Evolutionary conservation across 1,140 invertebrate species (phyloP), one percentile per base, ranked within the genome.

Genomic region (Asobara japonica): DNA sequence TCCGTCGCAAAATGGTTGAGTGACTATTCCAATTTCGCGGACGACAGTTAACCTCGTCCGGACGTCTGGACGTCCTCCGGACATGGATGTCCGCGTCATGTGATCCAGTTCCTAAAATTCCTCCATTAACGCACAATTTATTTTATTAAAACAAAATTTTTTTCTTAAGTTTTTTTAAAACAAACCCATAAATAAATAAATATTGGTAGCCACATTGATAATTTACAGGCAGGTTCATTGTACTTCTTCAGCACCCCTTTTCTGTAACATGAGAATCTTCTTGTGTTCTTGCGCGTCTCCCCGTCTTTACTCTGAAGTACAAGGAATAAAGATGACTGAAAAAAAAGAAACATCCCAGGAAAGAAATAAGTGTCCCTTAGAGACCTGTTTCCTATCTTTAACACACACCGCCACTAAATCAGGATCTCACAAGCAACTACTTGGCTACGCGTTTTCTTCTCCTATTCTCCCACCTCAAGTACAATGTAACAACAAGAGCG

Each of bases 241-340:
- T 56, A 56, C 51, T 56, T 25, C 51, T 25, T 56, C 51, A 56
- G 45, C 4, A 16, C 51, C n/a, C 51, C 51, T 56, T 56, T 56
- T 56, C 41, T 56, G 51, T 56, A 56, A 56, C 51, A 56, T 56
- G 51, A 56, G 51, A 56, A 56, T 56, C 51, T 56, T 56, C 51
- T 56, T 56, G 25, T 56, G 25, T 56, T 27, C 51, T 6, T 11
- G 51, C 18, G 13, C 22, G 51, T 56, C 51, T 56, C 51, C 22
- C 3, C 41, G 41, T 56, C 51, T 56, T 56, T 10, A 56, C 51
- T 56, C 51, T 3, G 51, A 56, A 25, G 22, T 20, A 25, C 10
- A 27, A 56, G 18, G 1, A 22, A 56, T 56, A 56, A 56, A 27
- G 22, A 11, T 25, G 41, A 56, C n/a, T n/a, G 22, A 56, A 27